Base-by-base conservation (phyloP, 1,140 invertebrate genomes). In the Meloidogyne floridensis region DNA sequence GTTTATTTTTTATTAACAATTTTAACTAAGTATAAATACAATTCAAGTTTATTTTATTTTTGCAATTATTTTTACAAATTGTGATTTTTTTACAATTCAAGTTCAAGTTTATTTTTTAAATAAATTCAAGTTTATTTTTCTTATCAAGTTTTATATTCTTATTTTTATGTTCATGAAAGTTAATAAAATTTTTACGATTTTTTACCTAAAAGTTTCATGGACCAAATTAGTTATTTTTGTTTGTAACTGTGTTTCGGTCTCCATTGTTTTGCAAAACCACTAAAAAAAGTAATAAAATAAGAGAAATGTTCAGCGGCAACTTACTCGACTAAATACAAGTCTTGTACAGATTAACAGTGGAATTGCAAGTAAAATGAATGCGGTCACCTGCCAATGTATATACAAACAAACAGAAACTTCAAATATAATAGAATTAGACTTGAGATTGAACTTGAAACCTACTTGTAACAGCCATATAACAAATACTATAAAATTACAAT, bases 371-470 rank as follows among this genome's bases (percentile, higher is more conserved):
- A 84, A 84, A 84, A 90, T 88, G 47, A 88, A 83, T 9, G 89
- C 74, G 53, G 88, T 90, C 6, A 89, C 87, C n/a, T 88, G 84
- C 87, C 87, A 88, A 80, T 88, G 87, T 43, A 87, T 90, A 80
- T 88, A 90, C 11, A 88, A 86, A 56, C 88, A 88, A n/a, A 88
- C 86, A 32, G 75, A 70, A 15, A 84, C 32, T 32, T 32, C 32
- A 32, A 32, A 2, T 32, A 32, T 32, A 32, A 32, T 32, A 32
- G 32, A 32, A 32, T 32, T 32, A 32, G 32, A 32, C 2, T 32
- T 32, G 32, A 32, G 32, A 32, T 32, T 32, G 32, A 32, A 32
- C 32, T 32, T 32, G 32, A 32, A 32, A 32, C 32, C 2, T 32
- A 32, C 32, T 47, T 10, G 69, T 81, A 10, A 75, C 83, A 2